Evolutionary conservation across 2,113 vertebrate genomes (phyloP).

Genomic region (Psettodes erumei): DNA sequence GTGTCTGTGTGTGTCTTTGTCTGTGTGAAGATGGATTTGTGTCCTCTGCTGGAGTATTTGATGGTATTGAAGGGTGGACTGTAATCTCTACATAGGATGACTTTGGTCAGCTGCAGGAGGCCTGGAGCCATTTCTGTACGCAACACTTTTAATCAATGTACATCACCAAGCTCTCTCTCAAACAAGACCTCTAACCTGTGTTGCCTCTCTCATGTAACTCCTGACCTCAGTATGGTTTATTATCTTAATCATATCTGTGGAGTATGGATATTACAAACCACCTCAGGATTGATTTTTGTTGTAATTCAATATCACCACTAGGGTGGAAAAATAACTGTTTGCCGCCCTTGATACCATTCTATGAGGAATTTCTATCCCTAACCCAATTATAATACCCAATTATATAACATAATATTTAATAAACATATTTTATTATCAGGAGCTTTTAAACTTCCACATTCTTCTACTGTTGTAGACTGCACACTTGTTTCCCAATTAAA

Average conservation of each 20-base stretch:
- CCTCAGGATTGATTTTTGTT: constrained; percentile 2
- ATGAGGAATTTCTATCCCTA: background rate
- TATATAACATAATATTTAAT: background rate
- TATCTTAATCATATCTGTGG: constrained; percentile 34
- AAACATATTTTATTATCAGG: too few relatives aligned
- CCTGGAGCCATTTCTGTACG: constrained; percentile 20
- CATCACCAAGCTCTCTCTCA: background rate
- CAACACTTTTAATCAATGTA: background rate
- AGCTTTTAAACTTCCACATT: too few relatives aligned
- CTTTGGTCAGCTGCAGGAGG: constrained; percentile 2
- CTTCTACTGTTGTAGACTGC: background rate
- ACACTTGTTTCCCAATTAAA: background rate
- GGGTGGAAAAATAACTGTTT: background rate
- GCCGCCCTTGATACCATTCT: constrained; percentile 5
- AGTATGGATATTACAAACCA: constrained; percentile 12
- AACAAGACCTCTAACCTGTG: constrained; percentile 1
- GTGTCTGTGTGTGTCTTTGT: constrained; percentile 1
- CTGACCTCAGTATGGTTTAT: constrained; percentile 25
- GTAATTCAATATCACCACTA: background rate
- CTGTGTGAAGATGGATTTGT: background rate
- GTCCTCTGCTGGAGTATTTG: constrained; percentile 28
- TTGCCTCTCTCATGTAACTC: constrained; percentile 10
- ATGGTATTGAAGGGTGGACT: background rate
- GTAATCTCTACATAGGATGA: background rate
- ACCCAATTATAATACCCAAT: background rate